A percentile compares a stretch with the other conserved stretches of the same genome.
These are phyloP conservation scores for Calypte anna DNA, from an alignment of 2,113 vertebrate species.

Conservation along the genomic window DNA sequence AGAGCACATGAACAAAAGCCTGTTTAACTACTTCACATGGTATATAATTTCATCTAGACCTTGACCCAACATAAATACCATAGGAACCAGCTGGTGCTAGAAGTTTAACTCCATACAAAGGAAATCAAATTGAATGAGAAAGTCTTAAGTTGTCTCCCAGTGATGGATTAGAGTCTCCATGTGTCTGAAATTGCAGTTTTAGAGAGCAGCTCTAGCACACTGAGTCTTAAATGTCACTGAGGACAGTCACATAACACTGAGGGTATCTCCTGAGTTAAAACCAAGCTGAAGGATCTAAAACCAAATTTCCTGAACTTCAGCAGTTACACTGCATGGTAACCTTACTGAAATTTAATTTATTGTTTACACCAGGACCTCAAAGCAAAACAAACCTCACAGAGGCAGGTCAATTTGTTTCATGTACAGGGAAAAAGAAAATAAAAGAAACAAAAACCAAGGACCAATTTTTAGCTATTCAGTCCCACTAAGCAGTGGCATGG, in stretches of 20 bases:
- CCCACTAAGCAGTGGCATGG: neutral
- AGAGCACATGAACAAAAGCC: neutral
- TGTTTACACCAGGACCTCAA: neutral
- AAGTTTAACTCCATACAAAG: neutral
- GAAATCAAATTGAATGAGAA: neutral
- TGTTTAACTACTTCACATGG: neutral
- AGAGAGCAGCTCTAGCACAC: neutral
- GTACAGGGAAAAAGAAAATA: neutral
- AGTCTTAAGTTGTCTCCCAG: neutral
- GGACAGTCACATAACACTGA: neutral
- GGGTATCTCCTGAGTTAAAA: neutral
- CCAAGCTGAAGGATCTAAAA: neutral
- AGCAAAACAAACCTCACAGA: neutral
- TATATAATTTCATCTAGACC: neutral
- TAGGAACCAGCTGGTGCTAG: neutral
- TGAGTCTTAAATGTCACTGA: neutral
- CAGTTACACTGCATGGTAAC: fast-evolving
- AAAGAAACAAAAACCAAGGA: neutral
- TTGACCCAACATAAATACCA: neutral
- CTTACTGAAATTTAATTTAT: neutral
- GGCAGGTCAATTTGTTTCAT: neutral
- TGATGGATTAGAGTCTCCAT: neutral
- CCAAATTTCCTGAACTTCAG: neutral
- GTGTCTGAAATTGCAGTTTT: neutral
- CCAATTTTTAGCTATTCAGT: neutral